Conservation (phyloP, 1,140 invertebrate genomes). For the Agrypnia vestita region DNA sequence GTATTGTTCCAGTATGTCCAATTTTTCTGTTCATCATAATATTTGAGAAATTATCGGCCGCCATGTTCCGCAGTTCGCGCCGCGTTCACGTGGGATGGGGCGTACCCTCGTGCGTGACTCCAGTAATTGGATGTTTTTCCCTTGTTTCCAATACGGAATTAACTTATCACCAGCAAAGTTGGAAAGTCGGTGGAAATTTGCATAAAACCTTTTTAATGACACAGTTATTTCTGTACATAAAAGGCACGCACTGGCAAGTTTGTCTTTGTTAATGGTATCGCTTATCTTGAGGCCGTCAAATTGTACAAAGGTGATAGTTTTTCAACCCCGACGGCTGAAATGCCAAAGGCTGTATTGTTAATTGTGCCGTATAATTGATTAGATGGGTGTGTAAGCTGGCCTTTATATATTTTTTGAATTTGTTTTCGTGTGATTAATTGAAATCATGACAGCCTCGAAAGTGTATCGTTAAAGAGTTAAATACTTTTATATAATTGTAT, state of each 20-base stretch:
- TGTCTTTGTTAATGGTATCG: slow-evolving; percentile 30
- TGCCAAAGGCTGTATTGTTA: slow-evolving; percentile 8
- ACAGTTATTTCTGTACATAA: slow-evolving; percentile 48
- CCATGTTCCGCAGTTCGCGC: slow-evolving; percentile 25
- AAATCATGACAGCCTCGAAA: too few species aligned
- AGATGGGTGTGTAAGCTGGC: too few species aligned
- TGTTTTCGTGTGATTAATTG: too few species aligned
- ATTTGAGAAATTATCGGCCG: slow-evolving; percentile 17
- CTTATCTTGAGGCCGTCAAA: slow-evolving; percentile 33
- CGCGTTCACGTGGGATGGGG: background rate
- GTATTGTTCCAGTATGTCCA: too few species aligned
- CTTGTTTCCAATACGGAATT: slow-evolving; percentile 59
- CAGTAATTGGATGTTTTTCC: slow-evolving; percentile 59
- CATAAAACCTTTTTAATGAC: slow-evolving; percentile 59
- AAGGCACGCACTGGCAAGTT: slow-evolving; percentile 46
- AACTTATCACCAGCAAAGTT: slow-evolving; percentile 56
- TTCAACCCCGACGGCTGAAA: slow-evolving; percentile 28
- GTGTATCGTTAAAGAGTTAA: too few species aligned
- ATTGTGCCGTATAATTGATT: background rate
- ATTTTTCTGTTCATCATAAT: background rate
- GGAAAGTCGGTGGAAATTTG: slow-evolving; percentile 48
- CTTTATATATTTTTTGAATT: too few species aligned
- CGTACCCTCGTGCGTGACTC: slow-evolving; percentile 48
- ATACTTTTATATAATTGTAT: too few species aligned
- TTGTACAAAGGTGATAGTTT: slow-evolving; percentile 35